These are phyloP conservation scores for Amia ocellicauda DNA, from an alignment of 2,113 vertebrate species.

Conservation along the genomic window DNA sequence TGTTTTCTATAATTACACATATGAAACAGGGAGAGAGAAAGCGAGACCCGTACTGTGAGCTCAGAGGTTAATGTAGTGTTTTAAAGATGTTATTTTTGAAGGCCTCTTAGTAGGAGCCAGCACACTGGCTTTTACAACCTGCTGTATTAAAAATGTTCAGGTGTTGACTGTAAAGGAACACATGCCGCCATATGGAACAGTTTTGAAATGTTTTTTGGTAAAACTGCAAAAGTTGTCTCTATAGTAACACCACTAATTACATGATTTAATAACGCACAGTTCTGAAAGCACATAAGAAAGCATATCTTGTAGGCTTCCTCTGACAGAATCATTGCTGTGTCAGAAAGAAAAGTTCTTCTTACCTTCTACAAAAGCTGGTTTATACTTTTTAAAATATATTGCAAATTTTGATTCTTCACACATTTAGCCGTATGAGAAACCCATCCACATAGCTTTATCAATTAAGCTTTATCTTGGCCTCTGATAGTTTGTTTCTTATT, in stretches of 20 bases:
- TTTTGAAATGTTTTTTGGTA: slow-evolving; percentile 4
- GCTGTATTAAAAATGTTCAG: slow-evolving; percentile 2
- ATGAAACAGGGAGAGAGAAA: too few relatives aligned
- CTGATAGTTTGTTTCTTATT: too few relatives aligned
- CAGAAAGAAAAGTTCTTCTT: too few relatives aligned
- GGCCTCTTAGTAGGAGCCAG: neutral
- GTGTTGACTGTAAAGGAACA: slow-evolving; percentile 8
- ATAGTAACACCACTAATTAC: slow-evolving; percentile 16
- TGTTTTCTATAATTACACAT: too few relatives aligned
- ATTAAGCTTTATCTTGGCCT: too few relatives aligned
- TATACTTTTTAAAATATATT: too few relatives aligned
- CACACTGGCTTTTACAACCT: neutral
- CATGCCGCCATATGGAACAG: slow-evolving; percentile 18
- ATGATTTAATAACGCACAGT: slow-evolving; percentile 19
- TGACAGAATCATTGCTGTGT: too few relatives aligned
- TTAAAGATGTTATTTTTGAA: slow-evolving; percentile 1
- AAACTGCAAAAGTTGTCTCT: neutral
- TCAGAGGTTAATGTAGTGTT: slow-evolving; percentile 7
- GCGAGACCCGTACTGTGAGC: neutral
- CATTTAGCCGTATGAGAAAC: too few relatives aligned
- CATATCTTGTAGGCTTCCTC: neutral
- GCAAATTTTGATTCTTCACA: too few relatives aligned
- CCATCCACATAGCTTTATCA: too few relatives aligned
- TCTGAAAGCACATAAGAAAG: neutral
- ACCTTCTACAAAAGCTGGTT: too few relatives aligned